Evolutionary conservation across 2,797 vertebrate genomes (phyloP), one percentile per base, ranked within the genome.

Genomic region (Tadarida brasiliensis): DNA sequence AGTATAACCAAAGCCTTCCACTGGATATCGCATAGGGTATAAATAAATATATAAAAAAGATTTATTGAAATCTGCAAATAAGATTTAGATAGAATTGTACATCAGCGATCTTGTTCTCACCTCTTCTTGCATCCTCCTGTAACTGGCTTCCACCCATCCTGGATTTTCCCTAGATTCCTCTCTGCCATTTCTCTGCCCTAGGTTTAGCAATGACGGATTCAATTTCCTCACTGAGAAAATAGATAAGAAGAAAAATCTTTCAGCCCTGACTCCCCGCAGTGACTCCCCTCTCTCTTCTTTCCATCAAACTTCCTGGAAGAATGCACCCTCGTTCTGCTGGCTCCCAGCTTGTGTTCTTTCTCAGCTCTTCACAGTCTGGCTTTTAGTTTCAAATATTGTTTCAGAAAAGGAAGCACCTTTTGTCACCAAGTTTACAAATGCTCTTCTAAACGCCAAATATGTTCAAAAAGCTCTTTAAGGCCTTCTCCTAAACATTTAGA

Each of bases 361-460:
- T 54, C 56, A 49, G 26, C 19, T 54, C 85, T 16, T 10, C 30
- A 35, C n/a, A 70, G 11, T 87, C 92, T 93, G 91, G 30, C 54
- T 85, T 85, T 92, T 68, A 71, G 59, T 67, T 56, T 57, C 61
- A 70, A 95, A 67, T 84, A 93, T 57, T 70, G 51, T 77, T n/a
- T n/a, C n/a, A n/a, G n/a, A n/a, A n/a, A n/a, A n/a, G n/a, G 47
- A 78, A 30, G 33, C 30, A 84, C 73, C 26, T 57, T 93, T 85
- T 80, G 67, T 77, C 49, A 57, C 70, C 51, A 86, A 76, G 22
- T 56, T 76, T 59, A 90, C 11, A 87, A 85, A 85, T 51, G 11
- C 39, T 78, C 35, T 91, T 73, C 49, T 61, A 57, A 93, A 90
- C 30, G 47, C 19, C 76, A 89, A 56, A 76, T 22, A 47, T 0